Evolutionary conservation across 2,888 invertebrate species (phyloP), one percentile per base, ranked within the genome.

Genomic region (Dasypolia templi): DNA sequence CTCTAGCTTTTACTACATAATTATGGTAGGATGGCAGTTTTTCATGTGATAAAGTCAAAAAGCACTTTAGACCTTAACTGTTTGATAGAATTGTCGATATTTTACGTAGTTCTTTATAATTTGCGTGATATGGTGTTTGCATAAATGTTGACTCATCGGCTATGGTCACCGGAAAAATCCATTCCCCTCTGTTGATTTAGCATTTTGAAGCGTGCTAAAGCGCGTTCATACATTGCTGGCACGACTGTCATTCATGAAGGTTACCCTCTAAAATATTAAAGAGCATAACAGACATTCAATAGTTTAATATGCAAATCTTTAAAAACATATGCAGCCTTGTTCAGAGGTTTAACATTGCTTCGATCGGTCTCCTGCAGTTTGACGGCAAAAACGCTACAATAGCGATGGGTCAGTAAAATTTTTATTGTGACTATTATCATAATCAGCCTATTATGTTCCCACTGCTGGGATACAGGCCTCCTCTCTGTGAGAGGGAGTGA

Each of bases 131-230:
- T 56, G 7, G 2, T 72, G 62, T 80, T 72, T 70, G 51, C 58
- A 53, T 71, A 55, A 66, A 69, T 80, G 78, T 81, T 81, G 81
- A 82, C 76, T 84, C 81, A 84, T 84, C 46, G 84, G 51, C 69
- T 72, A 72, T 84, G 81, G 81, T 81, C 84, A 82, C 81, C 81
- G 81, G 81, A 82, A 84, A 82, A 82, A 75, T 82, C 84, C 84
- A 84, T 66, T 82, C 81, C 81, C 81, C 81, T 75, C 46, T 84
- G 76, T 82, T 84, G 81, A 66, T 84, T 84, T 80, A 39, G 39
- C 75, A 84, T 80, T 84, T 75, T 71, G 58, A 72, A 9, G 71
- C 75, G 58, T 81, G 71, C 53, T 75, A 80, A 69, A 75, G 58
- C 46, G 32, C 69, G 35, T 66, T 69, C 58, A 72, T 59, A 80